Evolutionary conservation across 1,140 invertebrate genomes (phyloP).

Genomic region (Bombus confusus): DNA sequence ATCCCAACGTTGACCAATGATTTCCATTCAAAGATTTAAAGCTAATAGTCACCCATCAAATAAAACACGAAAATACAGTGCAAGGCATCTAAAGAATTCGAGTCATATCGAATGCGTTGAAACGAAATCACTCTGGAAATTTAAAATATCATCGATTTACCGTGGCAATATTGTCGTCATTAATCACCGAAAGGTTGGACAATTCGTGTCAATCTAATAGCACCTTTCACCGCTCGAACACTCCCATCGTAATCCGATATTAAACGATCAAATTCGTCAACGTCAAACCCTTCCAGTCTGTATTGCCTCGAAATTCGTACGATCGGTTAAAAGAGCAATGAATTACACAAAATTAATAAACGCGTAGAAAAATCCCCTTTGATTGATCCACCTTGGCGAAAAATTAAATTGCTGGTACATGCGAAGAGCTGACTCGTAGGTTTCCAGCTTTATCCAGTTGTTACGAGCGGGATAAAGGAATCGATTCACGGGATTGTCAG

Average conservation of each 20-base stretch:
- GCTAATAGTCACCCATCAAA: neutral
- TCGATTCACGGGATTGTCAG: constrained; percentile 19
- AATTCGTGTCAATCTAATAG: neutral
- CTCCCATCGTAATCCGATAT: constrained; percentile 2
- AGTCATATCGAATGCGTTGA: neutral
- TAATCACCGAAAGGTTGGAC: neutral
- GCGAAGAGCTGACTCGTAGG: too few species aligned
- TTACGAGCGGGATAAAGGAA: neutral
- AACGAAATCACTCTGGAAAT: neutral
- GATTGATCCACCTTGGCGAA: neutral
- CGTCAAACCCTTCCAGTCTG: neutral
- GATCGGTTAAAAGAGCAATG: neutral
- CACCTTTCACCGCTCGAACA: neutral
- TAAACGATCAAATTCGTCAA: constrained; percentile 12
- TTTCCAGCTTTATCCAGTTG: constrained; percentile 9
- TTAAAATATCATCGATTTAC: neutral
- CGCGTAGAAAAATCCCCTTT: neutral
- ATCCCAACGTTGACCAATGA: constrained; percentile 3
- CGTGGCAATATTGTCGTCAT: neutral
- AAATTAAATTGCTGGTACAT: too few species aligned
- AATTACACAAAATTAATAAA: constrained; percentile 1
- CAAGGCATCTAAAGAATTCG: too few species aligned
- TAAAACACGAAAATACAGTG: neutral
- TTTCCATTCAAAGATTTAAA: neutral
- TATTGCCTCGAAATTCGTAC: neutral